Percentiles rank a stretch among this genome's conserved stretches.
These are phyloP conservation scores for Cyrtonyx montezumae DNA, from an alignment of 2,113 vertebrate species.

Conservation along the genomic window DNA sequence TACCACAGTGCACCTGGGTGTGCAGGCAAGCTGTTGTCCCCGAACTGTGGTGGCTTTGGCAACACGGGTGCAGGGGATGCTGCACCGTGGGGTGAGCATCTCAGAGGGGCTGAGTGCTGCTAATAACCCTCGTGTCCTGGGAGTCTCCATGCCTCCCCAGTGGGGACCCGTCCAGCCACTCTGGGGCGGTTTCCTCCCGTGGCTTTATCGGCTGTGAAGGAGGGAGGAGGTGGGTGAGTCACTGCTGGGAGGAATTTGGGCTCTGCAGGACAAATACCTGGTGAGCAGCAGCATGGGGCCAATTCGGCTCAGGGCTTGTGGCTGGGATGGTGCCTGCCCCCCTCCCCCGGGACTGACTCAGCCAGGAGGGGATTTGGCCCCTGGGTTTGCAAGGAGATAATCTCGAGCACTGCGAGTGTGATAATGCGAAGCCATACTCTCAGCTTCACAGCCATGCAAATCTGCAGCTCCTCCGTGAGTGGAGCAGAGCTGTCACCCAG, in stretches of 20 bases:
- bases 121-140: neutral
- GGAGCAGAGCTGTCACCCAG: neutral
- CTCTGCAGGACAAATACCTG: neutral
- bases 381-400: neutral
- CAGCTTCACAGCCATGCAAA: no score
- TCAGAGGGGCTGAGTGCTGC: rapidly evolving
- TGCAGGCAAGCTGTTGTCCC: neutral
- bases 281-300: neutral
- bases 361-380: neutral
- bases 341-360: neutral
- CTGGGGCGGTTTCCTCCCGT: rapidly evolving
- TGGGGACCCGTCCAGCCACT: rapidly evolving
- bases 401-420: neutral
- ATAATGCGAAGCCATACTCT: neutral
- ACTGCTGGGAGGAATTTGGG: neutral
- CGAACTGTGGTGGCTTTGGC: neutral
- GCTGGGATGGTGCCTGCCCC: neutral
- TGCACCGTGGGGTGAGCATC: neutral
- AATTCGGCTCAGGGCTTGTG: neutral
- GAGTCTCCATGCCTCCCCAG: neutral
- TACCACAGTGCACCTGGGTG: neutral
- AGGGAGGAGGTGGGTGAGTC: slow-evolving; percentile 34
- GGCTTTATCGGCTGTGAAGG: neutral
- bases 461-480: neutral
- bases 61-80: neutral